phyloP scores from a whole-genome alignment of 2,888 invertebrate genomes.

The Lampropteryx suffumata region DNA sequence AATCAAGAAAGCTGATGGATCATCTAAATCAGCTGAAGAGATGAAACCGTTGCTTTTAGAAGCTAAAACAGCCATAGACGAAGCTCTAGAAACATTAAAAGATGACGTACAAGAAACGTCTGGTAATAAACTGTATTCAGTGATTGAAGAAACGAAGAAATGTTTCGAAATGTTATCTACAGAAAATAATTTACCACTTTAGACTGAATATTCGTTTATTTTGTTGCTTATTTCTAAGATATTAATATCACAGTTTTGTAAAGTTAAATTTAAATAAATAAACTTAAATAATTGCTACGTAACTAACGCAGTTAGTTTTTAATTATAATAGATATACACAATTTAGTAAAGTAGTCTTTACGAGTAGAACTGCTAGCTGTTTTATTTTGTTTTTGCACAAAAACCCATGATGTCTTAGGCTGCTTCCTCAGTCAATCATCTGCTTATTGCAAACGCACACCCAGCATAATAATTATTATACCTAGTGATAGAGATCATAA shows the following conservation, averaged over 20 bases:
- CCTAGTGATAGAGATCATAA: no score
- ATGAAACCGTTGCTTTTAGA: conserved; percentile 67
- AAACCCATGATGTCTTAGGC: no score
- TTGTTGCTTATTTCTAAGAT: conserved; percentile 28
- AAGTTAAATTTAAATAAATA: background rate
- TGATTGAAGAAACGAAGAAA: conserved; percentile 72
- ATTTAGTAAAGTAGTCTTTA: no score
- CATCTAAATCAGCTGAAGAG: conserved; percentile 54
- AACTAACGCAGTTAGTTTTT: no score
- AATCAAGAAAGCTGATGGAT: conserved; percentile 58
- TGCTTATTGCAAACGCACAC: no score
- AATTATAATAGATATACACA: no score
- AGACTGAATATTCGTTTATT: conserved; percentile 32
- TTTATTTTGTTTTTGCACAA: no score
- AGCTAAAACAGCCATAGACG: conserved; percentile 67
- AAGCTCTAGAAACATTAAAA: conserved; percentile 69
- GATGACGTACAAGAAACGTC: conserved; percentile 80
- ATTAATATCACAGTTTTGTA: conserved; percentile 55
- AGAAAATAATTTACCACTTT: conserved; percentile 62
- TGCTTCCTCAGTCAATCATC: no score
- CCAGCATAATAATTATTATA: no score
- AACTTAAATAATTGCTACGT: no score
- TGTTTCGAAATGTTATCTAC: conserved; percentile 75
- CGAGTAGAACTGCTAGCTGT: no score
- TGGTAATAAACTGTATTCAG: conserved; percentile 76